Conservation (phyloP, 2,888 invertebrate species). For the Trachelus tabidus region DNA sequence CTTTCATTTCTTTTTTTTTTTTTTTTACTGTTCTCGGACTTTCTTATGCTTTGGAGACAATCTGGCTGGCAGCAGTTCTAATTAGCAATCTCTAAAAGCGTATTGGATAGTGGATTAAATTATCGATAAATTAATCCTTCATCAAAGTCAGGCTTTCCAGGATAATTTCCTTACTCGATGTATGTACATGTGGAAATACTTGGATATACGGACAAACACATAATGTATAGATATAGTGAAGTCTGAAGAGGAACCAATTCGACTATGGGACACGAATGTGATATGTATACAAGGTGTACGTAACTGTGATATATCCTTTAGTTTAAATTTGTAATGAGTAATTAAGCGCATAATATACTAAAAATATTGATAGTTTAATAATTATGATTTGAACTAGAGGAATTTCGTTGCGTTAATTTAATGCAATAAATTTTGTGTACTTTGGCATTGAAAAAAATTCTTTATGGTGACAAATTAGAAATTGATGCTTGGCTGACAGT, state of each 20-base stretch:
- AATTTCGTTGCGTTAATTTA: no score
- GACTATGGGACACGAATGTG: not conserved
- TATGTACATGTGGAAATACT: not conserved
- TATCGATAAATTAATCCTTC: not conserved
- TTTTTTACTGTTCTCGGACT: not conserved
- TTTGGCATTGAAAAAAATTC: not conserved
- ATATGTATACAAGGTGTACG: not conserved
- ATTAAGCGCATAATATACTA: no score
- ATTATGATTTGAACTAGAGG: no score
- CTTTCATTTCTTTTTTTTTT: not conserved
- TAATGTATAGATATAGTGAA: not conserved
- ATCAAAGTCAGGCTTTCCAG: not conserved
- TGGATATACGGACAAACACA: not conserved
- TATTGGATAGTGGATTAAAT: not conserved
- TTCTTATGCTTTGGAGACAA: not conserved
- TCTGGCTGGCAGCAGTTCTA: not conserved
- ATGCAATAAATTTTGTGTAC: not conserved
- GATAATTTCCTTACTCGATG: not conserved
- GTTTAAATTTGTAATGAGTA: no score
- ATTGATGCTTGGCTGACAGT: not conserved
- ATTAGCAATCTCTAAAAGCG: not conserved
- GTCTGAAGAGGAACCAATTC: not conserved
- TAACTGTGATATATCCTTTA: not conserved
- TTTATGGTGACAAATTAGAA: not conserved
- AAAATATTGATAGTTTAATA: no score